A percentile compares a stretch with the other conserved stretches of the same genome.
Evolutionary conservation across 2,797 vertebrate species (phyloP).

Genomic region (Molothrus ater): DNA sequence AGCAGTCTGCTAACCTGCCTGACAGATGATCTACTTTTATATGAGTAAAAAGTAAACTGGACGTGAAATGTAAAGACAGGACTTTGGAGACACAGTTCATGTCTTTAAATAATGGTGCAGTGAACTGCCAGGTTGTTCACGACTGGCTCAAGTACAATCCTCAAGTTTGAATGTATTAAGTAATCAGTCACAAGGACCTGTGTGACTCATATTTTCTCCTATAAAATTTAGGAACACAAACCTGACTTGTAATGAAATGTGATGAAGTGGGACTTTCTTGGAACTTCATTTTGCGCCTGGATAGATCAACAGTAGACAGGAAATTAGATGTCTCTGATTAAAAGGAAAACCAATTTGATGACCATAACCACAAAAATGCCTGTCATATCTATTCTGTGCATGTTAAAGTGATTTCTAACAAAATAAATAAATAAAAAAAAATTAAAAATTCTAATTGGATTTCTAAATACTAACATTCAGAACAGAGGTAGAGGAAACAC

Average conservation of each 20-base stretch:
- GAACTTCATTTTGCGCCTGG: not conserved
- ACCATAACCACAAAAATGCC: not conserved
- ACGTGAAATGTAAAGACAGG: not conserved
- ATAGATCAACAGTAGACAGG: not conserved
- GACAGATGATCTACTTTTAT: constrained; percentile 14
- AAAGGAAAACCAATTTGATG: not conserved
- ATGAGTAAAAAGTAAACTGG: constrained; percentile 2
- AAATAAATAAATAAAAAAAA: too few species aligned
- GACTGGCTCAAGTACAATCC: not conserved
- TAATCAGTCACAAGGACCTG: constrained; percentile 21
- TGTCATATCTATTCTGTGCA: not conserved
- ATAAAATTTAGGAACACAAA: constrained; percentile 30
- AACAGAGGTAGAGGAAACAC: not conserved
- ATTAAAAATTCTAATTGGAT: not conserved
- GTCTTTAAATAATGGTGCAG: not conserved
- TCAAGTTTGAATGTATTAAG: constrained; percentile 13
- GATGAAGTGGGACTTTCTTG: not conserved
- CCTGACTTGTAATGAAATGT: not conserved
- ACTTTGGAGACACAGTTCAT: not conserved
- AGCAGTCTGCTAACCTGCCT: not conserved
- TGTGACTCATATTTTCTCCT: constrained; percentile 10
- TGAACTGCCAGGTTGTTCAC: not conserved
- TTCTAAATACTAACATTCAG: not conserved
- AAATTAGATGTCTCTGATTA: constrained; percentile 16
- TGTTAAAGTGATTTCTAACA: not conserved